These are phyloP conservation scores for Macaca fascicularis DNA, from an alignment of 2,113 vertebrate species.

Conservation along the genomic window DNA sequence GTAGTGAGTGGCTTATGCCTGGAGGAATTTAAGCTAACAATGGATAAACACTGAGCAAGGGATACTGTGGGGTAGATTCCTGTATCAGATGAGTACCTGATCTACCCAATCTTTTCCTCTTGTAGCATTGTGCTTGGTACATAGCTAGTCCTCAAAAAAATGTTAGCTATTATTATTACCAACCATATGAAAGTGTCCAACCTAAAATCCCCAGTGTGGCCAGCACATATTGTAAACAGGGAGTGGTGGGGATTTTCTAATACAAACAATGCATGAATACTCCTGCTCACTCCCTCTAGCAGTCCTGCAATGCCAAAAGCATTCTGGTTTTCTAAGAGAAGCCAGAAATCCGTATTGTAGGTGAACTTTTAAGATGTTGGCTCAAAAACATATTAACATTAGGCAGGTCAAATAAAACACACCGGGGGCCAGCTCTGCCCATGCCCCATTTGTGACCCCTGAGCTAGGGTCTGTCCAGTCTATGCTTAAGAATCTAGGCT, in stretches of 20 bases:
- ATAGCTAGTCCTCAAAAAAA: background rate
- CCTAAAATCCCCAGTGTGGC: background rate
- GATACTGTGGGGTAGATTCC: background rate
- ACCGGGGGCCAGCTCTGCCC: background rate
- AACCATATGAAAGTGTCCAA: background rate
- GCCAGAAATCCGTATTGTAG: background rate
- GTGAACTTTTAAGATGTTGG: background rate
- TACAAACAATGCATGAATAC: rapidly evolving
- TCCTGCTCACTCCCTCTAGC: rapidly evolving
- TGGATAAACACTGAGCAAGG: background rate
- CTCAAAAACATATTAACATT: background rate
- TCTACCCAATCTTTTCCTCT: background rate
- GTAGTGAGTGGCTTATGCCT: background rate
- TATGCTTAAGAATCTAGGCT: background rate
- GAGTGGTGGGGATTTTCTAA: background rate
- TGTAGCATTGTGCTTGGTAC: background rate
- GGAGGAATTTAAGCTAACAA: background rate
- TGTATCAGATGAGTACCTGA: background rate
- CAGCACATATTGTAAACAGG: background rate
- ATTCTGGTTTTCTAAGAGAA: background rate
- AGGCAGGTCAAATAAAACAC: background rate
- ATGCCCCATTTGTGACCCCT: background rate
- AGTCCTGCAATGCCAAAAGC: background rate
- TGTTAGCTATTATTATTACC: background rate
- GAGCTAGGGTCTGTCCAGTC: background rate